Conservation (phyloP, 2,797 vertebrate species). For the Pachyuromys duprasi region DNA sequence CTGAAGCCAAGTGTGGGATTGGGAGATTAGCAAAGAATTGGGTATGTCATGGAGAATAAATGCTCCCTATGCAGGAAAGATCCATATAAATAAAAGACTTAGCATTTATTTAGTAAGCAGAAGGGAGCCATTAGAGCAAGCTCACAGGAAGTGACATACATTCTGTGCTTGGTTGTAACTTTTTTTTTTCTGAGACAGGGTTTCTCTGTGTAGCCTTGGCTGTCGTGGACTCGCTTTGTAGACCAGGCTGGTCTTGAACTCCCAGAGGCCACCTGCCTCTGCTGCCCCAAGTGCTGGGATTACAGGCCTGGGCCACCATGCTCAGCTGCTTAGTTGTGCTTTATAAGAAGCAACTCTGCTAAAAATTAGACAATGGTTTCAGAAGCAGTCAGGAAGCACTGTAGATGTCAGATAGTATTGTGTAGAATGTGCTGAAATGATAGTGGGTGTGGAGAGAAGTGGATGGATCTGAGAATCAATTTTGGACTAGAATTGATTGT, state of each 20-base stretch:
- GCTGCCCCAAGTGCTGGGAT: too few relatives aligned
- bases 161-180: background rate
- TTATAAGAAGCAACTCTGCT: constrained; percentile 30
- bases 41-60: background rate
- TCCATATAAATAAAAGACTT: constrained; percentile 31
- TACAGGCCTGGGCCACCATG: too few relatives aligned
- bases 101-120: constrained; percentile 58
- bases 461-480: constrained; percentile 14
- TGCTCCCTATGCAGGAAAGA: background rate
- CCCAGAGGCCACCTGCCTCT: too few relatives aligned
- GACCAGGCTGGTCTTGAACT: too few relatives aligned
- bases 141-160: background rate
- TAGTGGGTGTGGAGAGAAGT: background rate
- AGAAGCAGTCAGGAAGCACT: background rate
- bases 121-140: background rate
- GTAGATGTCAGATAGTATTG: background rate
- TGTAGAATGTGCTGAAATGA: background rate
- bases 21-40: background rate
- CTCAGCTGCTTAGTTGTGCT: constrained; percentile 9
- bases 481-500: constrained; percentile 39
- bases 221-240: too few relatives aligned
- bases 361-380: background rate
- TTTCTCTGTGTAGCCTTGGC: too few relatives aligned
- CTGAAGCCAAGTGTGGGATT: background rate
- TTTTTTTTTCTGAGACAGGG: too few relatives aligned